These are phyloP conservation scores for Eleutherodactylus coqui DNA, from an alignment of 2,797 vertebrate genomes.

Conservation along the genomic window DNA sequence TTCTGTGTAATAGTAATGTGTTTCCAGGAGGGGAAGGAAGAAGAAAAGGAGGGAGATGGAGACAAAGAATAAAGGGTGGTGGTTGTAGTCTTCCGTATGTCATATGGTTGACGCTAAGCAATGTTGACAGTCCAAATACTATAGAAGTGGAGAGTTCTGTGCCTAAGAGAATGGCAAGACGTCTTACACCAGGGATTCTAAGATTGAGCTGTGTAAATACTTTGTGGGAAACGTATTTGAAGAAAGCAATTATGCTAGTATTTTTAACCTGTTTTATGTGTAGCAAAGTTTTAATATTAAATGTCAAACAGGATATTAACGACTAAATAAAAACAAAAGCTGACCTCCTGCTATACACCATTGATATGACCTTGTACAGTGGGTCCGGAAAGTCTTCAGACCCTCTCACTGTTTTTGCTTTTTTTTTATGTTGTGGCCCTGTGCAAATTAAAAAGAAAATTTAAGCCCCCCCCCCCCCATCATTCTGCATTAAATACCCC, in stretches of 20 bases:
- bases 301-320: too few relatives aligned
- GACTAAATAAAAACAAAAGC: too few relatives aligned
- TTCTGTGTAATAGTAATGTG: conserved; percentile 12
- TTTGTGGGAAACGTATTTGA: neutral
- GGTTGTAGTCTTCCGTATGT: neutral
- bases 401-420: too few relatives aligned
- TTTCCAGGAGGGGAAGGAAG: neutral
- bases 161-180: neutral
- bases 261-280: too few relatives aligned
- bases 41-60: neutral
- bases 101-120: conserved; percentile 24
- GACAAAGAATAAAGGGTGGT: neutral
- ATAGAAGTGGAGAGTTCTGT: neutral
- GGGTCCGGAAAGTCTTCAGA: too few relatives aligned
- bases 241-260: neutral
- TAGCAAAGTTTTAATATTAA: too few relatives aligned
- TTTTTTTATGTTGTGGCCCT: too few relatives aligned
- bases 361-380: too few relatives aligned
- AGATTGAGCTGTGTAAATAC: neutral
- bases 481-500: too few relatives aligned
- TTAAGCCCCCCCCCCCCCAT: too few relatives aligned
- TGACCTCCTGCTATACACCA: too few relatives aligned
- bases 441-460: too few relatives aligned
- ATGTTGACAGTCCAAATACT: conserved; percentile 23
- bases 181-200: neutral